phyloP scores from a whole-genome alignment of 2,113 vertebrate species.

The Galemys pyrenaicus region DNA sequence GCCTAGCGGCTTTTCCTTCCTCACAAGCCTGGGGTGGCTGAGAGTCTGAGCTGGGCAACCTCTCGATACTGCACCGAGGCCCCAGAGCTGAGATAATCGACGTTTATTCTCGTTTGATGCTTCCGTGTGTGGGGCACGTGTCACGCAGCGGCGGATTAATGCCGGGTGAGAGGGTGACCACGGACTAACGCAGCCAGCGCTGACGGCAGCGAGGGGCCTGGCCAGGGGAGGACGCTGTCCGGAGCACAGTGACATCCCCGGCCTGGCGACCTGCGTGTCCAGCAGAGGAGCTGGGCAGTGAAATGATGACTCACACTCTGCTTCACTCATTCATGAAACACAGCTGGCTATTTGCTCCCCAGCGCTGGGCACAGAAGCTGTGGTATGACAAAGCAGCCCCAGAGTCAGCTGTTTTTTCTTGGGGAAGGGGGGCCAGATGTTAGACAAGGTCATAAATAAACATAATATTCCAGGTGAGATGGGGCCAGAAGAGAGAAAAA shows the following conservation, averaged over 20 bases:
- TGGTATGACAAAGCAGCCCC: neutral
- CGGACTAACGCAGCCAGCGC: neutral
- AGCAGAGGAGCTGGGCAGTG: neutral
- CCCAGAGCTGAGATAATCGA: neutral
- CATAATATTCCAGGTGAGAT: neutral
- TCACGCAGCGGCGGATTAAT: neutral
- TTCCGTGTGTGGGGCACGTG: neutral
- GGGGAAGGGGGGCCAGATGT: no score
- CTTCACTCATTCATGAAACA: neutral
- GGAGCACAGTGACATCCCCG: neutral
- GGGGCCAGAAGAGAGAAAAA: neutral
- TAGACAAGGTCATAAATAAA: neutral
- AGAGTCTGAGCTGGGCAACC: neutral
- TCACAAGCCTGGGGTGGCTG: accelerated
- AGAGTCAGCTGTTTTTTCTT: neutral
- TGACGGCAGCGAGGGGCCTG: no score
- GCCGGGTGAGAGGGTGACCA: neutral
- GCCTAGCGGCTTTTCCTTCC: neutral
- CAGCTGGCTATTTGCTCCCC: accelerated
- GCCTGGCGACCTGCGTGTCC: neutral
- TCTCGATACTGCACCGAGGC: no score
- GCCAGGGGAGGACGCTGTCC: neutral
- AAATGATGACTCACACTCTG: neutral
- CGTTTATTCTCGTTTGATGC: neutral
- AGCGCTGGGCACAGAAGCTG: neutral